These are phyloP conservation scores for Steromphala cineraria DNA, from an alignment of 2,888 invertebrate genomes.

Conservation along the genomic window DNA sequence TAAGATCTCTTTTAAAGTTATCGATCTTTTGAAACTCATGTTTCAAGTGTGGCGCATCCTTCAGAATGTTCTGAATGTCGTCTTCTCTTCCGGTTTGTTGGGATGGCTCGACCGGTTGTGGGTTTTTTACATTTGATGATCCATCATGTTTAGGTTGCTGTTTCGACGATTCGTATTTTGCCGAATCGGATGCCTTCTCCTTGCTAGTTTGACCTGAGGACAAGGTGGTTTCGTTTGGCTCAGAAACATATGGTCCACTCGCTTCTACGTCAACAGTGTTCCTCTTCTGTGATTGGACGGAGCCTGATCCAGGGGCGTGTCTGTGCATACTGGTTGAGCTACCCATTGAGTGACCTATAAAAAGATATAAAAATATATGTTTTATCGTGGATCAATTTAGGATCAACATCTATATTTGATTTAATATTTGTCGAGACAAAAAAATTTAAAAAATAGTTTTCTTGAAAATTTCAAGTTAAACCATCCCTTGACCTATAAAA, in stretches of 20 bases:
- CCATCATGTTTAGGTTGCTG: background rate
- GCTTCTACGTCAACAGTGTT: background rate
- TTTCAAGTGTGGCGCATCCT: background rate
- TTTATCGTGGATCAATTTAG: too few relatives aligned
- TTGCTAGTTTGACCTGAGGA: too few relatives aligned
- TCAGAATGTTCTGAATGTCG: background rate
- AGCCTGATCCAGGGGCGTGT: background rate
- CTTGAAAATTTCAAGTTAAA: too few relatives aligned
- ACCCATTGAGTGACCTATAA: background rate
- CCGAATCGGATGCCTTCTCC: background rate
- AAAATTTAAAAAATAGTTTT: too few relatives aligned
- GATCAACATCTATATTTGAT: too few relatives aligned
- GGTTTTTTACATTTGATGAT: background rate
- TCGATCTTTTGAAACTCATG: background rate
- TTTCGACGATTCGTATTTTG: background rate
- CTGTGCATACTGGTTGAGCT: background rate
- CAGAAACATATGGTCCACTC: background rate
- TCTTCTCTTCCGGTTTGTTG: background rate
- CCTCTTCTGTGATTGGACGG: too few relatives aligned
- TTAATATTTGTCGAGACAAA: too few relatives aligned
- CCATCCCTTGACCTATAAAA: too few relatives aligned
- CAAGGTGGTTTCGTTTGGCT: background rate
- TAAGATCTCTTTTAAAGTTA: background rate
- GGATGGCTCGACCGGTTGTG: too few relatives aligned
- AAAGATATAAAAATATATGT: too few relatives aligned